Base-by-base conservation (phyloP, 2,797 vertebrate genomes). In the Amazonetta brasiliensis region DNA sequence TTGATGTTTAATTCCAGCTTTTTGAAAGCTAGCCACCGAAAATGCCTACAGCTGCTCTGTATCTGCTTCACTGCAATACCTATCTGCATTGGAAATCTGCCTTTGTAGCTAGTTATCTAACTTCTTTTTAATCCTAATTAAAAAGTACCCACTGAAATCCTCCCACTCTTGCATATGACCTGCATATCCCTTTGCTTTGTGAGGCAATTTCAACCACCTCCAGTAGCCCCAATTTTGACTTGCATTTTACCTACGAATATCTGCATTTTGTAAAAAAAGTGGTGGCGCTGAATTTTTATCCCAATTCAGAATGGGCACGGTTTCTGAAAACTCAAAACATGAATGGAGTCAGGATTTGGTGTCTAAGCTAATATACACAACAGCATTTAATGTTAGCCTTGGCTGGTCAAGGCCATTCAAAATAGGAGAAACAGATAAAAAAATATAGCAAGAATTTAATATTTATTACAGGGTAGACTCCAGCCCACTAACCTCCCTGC, bases 21-120 rank as follows among this genome's bases (percentile, higher is more conserved):
- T 77, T 71, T 64, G 21, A 73, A 85, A 89, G 72, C 60, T 41
- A 64, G 55, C 50, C 71, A 67, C 59, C 76, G 64, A 56, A 94
- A 93, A 93, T 92, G 60, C 78, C 87, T 91, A 48, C 30, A 83
- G 84, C 64, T 91, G 26, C 64, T 87, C 60, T 50, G 17, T 31
- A 60, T 44, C 84, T 92, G 63, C 43, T 83, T 52, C n/a, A 56
- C 64, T 80, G 76, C 80, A 73, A 44, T n/a, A 74, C 17, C 25
- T 30, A 5, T 7, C 58, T 62, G 26, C 16, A 62, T 56, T 74
- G 41, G 60, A 85, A 89, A 56, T 71, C 50, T 67, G 43, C 17
- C 26, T 52, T 83, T 74, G 39, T 43, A 77, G 43, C 15, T 50
- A 33, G 19, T 71, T 74, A 52, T 41, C 28, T 44, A 77, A 85